A percentile compares a stretch with the other conserved stretches of the same genome.
Conservation (phyloP, 2,888 invertebrate species). For the Xanthorhoe spadicearia region DNA sequence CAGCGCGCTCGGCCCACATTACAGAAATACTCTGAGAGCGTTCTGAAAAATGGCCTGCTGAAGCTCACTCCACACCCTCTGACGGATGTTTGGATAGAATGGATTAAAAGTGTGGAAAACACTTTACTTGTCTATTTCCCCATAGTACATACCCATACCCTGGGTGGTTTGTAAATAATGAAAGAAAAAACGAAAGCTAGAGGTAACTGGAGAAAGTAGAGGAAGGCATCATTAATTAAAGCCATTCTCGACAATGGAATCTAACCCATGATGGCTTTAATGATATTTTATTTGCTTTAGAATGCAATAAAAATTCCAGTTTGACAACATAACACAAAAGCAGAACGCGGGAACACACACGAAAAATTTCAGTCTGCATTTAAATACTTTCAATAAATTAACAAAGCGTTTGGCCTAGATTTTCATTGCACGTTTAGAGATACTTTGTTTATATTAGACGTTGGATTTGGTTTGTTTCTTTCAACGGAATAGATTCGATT, state of each 20-base stretch:
- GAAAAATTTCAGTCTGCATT: conserved; percentile 6
- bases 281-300: too few relatives aligned
- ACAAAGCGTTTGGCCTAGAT: conserved; percentile 52
- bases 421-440: conserved; percentile 38
- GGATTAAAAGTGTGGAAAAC: conserved; percentile 52
- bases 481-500: conserved; percentile 38
- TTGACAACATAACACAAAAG: conserved; percentile 19
- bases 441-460: conserved; percentile 38
- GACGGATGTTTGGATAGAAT: conserved; percentile 65
- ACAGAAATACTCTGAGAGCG: conserved; percentile 69
- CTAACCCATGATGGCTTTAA: too few relatives aligned
- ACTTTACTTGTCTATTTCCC: background rate
- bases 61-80: conserved; percentile 64
- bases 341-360: conserved; percentile 14
- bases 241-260: too few relatives aligned
- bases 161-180: too few relatives aligned
- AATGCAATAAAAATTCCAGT: conserved; percentile 2
- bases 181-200: too few relatives aligned
- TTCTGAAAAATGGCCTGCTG: conserved; percentile 73
- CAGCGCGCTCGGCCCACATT: conserved; percentile 66
- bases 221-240: too few relatives aligned
- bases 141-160: background rate
- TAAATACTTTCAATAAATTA: conserved; percentile 14
- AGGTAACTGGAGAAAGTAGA: too few relatives aligned
- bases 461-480: conserved; percentile 37